These are phyloP conservation scores for Halcyon senegalensis DNA, from an alignment of 2,113 vertebrate species.

Conservation along the genomic window DNA sequence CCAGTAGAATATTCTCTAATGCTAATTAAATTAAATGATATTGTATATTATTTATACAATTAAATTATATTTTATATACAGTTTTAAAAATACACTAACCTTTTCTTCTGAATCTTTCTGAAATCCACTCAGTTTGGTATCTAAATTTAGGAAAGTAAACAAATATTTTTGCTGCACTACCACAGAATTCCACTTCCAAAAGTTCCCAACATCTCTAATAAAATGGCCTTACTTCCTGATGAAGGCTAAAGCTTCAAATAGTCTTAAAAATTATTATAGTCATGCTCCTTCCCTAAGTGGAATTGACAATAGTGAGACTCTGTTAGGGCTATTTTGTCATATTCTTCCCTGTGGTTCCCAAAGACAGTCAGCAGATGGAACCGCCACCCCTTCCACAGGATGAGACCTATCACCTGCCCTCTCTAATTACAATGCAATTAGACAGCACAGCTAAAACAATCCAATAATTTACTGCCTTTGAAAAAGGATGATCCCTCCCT, in stretches of 20 bases:
- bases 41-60: background rate
- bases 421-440: background rate
- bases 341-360: background rate
- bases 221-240: background rate
- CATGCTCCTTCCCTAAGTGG: background rate
- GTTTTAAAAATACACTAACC: conserved; percentile 54
- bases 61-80: background rate
- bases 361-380: background rate
- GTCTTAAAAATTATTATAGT: background rate
- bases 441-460: background rate
- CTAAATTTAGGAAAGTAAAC: conserved; percentile 44
- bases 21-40: background rate
- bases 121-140: conserved; percentile 34
- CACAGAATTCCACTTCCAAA: background rate
- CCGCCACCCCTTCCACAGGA: background rate
- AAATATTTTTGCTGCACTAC: background rate
- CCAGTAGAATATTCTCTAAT: background rate
- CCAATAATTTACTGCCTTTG: background rate
- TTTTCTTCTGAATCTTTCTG: conserved; percentile 25
- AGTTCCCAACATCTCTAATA: background rate
- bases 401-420: background rate
- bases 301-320: background rate
- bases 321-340: background rate
- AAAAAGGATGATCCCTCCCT: background rate
- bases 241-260: background rate